A percentile compares a stretch with the other conserved stretches of the same genome.
phyloP scores from a whole-genome alignment of 2,113 vertebrate species.

The Pachypanchax playfairii region DNA sequence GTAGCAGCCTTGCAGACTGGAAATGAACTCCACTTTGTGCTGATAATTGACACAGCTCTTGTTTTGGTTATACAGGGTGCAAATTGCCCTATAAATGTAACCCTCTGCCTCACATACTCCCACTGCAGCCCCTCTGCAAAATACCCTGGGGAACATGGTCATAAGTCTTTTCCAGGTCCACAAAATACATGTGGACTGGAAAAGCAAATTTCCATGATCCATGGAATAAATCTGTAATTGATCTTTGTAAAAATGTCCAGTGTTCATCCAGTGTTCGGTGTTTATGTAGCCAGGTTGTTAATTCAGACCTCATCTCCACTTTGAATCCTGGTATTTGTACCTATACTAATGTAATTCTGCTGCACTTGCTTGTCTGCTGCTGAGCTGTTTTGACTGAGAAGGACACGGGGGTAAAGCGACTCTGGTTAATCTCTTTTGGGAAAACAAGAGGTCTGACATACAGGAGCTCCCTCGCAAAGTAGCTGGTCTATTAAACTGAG shows the following conservation, averaged over 20 bases:
- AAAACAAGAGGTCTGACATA: constrained; percentile 10
- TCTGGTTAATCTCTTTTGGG: constrained; percentile 47
- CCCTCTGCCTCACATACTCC: too few relatives aligned
- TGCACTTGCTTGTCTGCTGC: constrained; percentile 27
- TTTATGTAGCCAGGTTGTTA: constrained; percentile 47
- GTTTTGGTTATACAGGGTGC: too few relatives aligned
- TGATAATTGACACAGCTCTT: too few relatives aligned
- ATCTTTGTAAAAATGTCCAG: background rate
- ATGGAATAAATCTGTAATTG: too few relatives aligned
- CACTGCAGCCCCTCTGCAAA: too few relatives aligned
- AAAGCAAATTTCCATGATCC: too few relatives aligned
- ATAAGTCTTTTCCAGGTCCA: too few relatives aligned
- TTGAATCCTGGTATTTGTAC: constrained; percentile 57
- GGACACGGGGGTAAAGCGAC: constrained; percentile 21
- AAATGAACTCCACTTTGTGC: too few relatives aligned
- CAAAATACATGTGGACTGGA: too few relatives aligned
- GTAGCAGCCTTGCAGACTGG: too few relatives aligned
- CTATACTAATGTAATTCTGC: constrained; percentile 68
- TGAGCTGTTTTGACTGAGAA: constrained; percentile 35
- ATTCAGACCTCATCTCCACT: constrained; percentile 50
- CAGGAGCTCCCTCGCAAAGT: constrained; percentile 44
- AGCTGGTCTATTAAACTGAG: constrained; percentile 56
- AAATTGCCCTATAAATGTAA: too few relatives aligned
- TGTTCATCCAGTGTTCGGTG: background rate
- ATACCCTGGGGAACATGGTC: too few relatives aligned